Conservation (phyloP, 2,113 vertebrate genomes). For the Ceyx cyanopectus region DNA sequence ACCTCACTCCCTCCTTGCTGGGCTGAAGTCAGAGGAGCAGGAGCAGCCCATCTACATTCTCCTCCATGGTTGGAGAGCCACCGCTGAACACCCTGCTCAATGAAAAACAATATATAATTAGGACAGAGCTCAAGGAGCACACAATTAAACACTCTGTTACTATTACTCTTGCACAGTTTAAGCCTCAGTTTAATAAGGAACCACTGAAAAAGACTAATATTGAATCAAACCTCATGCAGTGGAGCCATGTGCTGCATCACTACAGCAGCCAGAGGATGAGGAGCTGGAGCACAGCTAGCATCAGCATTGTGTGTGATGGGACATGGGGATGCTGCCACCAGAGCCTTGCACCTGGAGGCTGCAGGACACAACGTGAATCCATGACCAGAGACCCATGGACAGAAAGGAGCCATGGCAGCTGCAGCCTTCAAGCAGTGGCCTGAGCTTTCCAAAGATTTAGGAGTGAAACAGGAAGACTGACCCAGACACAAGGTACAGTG, state of each 20-base stretch:
- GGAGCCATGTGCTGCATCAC: neutral
- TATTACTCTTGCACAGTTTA: slow-evolving; percentile 7
- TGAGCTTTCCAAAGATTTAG: neutral
- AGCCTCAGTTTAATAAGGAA: slow-evolving; percentile 29
- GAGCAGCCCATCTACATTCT: slow-evolving; percentile 9
- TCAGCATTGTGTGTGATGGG: neutral
- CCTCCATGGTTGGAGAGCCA: neutral
- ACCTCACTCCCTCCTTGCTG: neutral
- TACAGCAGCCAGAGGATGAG: neutral
- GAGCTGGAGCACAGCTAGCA: neutral
- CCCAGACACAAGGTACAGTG: rapidly evolving
- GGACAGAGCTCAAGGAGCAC: slow-evolving; percentile 40
- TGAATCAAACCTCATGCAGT: neutral
- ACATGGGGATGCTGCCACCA: rapidly evolving
- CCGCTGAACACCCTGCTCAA: neutral
- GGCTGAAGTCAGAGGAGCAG: neutral
- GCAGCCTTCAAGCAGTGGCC: rapidly evolving
- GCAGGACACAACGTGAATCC: rapidly evolving
- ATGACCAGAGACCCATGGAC: rapidly evolving
- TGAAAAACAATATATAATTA: slow-evolving; percentile 49
- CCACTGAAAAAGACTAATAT: neutral
- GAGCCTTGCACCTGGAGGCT: neutral
- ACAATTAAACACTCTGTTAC: slow-evolving; percentile 46
- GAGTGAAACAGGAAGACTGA: neutral
- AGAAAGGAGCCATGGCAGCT: neutral